Evolutionary conservation across 1,140 invertebrate genomes (phyloP).

Genomic region (Drosophila baimaii): DNA sequence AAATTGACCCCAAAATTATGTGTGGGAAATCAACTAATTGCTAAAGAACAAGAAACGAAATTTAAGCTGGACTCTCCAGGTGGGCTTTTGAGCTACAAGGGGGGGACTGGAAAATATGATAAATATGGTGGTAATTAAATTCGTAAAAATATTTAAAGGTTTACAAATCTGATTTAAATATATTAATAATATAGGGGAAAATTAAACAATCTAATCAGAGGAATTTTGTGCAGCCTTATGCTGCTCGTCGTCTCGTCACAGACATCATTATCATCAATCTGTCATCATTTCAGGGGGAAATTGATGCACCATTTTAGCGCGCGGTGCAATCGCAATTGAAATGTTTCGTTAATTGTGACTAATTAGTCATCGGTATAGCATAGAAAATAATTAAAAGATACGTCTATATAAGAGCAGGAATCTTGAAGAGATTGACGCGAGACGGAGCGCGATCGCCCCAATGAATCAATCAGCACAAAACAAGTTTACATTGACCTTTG

Average conservation of each 20-base stretch:
- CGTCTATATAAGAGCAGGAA: constrained; percentile 48
- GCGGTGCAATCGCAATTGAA: constrained; percentile 37
- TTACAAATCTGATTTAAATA: background rate
- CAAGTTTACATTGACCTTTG: constrained; percentile 47
- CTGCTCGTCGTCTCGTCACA: too few relatives aligned
- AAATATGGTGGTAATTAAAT: background rate
- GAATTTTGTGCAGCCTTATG: too few relatives aligned
- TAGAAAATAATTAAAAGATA: constrained; percentile 63
- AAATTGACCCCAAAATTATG: constrained; percentile 60
- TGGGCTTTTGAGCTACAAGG: background rate
- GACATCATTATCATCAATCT: constrained; percentile 36
- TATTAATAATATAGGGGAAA: too few relatives aligned
- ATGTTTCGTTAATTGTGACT: constrained; percentile 70
- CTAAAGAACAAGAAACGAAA: background rate
- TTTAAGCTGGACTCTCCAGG: constrained; percentile 5
- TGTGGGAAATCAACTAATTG: constrained; percentile 38
- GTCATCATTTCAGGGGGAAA: constrained; percentile 28
- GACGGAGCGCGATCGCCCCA: background rate
- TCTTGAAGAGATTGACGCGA: constrained; percentile 45
- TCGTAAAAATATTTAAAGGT: background rate
- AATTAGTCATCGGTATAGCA: constrained; percentile 67
- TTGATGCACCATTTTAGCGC: constrained; percentile 18
- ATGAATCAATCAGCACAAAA: constrained; percentile 44
- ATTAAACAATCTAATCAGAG: too few relatives aligned
- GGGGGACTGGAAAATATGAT: background rate